A percentile compares a stretch with the other conserved stretches of the same genome.
Conservation (phyloP, 1,140 invertebrate genomes). For the Trichonephila inaurata region DNA sequence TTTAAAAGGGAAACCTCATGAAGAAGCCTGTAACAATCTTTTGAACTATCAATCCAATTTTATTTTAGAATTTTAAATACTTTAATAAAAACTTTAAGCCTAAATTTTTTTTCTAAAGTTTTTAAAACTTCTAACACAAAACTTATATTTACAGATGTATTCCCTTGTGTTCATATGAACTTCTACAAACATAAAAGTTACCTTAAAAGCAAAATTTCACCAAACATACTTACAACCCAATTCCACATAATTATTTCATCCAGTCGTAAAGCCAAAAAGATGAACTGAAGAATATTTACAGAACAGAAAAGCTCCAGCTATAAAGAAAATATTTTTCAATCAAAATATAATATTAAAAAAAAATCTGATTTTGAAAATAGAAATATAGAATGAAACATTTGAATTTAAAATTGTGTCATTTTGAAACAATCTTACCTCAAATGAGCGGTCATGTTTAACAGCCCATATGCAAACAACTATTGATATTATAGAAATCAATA, state of each 20-base stretch:
- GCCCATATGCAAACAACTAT: slow-evolving; percentile 99
- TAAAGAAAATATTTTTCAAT: slow-evolving; percentile 80
- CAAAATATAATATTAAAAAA: background rate
- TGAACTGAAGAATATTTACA: slow-evolving; percentile 97
- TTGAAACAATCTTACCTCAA: slow-evolving; percentile 86
- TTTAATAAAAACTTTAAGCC: too few relatives aligned
- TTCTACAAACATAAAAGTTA: background rate
- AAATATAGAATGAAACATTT: background rate
- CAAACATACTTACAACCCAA: slow-evolving; percentile 85
- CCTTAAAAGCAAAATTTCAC: background rate
- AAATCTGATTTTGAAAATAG: background rate
- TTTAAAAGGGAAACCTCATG: too few relatives aligned
- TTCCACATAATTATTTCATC: slow-evolving; percentile 97
- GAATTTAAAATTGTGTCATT: background rate
- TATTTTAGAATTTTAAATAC: too few relatives aligned
- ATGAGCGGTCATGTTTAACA: slow-evolving; percentile 97
- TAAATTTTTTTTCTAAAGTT: too few relatives aligned
- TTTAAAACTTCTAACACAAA: too few relatives aligned
- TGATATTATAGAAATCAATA: slow-evolving; percentile 97
- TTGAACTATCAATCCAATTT: too few relatives aligned
- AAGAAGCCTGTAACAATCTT: background rate
- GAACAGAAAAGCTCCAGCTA: slow-evolving; percentile 97
- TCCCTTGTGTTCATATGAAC: background rate
- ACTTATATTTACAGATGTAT: background rate
- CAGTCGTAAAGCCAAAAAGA: slow-evolving; percentile 95